Base-by-base conservation (phyloP, 2,888 invertebrate genomes). In the Trichopoda pennipes region DNA sequence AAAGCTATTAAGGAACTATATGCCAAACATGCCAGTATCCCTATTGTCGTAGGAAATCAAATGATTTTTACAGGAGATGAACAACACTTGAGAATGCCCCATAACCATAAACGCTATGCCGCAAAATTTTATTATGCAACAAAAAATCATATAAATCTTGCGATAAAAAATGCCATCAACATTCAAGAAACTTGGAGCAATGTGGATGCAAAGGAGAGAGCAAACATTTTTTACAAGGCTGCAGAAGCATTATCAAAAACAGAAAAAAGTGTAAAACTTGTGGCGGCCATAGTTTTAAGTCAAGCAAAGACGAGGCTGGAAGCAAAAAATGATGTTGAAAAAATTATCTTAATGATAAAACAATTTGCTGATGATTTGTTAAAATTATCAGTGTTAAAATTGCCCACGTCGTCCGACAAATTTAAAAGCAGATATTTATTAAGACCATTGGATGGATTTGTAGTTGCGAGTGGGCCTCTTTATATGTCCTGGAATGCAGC, bases 401-500 rank as follows among this genome's bases (percentile, higher is more conserved):
- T 98, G 0, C 97, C 96, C 85, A 94, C 95, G 83, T 90, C 94
- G 85, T 92, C 94, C 0, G 92, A 92, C 17, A 93, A 94, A 7
- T 95, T 95, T 0, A 93, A 93, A 84, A 98, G 98, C 90, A 94
- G 94, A 3, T 92, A 97, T 90, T 92, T 96, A 81, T 96, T 96
- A 91, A 93, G 98, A 85, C 97, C 97, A 12, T 93, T 98, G 86
- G 98, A 98, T 92, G 99, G 99, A 9, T 99, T 99, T 90, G 94
- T 99, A 86, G 98, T 98, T 1, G 97, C 98, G 0, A 94, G 99
- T 14, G 96, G 97, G 49, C 99, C 99, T 0, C 99, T 99, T 90
- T 99, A 99, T 92, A 99, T 99, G 90, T 98, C 98, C 17, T 99
- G 99, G 7, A 98, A 99, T 86, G 98, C 98, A 63, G 99, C 98